A percentile compares a stretch with the other conserved stretches of the same genome.
phyloP scores from a whole-genome alignment of 2,888 invertebrate species.

The Aradus depressus region DNA sequence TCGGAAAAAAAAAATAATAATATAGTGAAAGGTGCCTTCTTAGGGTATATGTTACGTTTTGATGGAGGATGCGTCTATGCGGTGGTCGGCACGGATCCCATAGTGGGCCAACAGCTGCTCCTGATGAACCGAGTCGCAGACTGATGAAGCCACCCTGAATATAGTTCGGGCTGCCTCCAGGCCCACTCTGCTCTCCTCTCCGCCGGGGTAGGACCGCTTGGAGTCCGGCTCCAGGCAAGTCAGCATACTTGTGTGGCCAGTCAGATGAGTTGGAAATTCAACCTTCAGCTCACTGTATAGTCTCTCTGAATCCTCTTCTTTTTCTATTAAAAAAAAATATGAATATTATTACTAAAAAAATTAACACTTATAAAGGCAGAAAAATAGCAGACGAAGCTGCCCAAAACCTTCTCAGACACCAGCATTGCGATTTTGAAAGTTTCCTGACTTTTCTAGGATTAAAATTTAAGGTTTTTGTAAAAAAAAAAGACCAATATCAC shows the following conservation, averaged over 20 bases:
- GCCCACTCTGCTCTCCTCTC: constrained; percentile 16
- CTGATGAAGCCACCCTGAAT: constrained; percentile 48
- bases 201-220: constrained; percentile 28
- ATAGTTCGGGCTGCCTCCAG: constrained; percentile 13
- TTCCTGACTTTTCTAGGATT: too few relatives aligned
- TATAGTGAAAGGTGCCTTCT: too few relatives aligned
- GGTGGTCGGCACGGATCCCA: constrained; percentile 75
- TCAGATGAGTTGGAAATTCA: constrained; percentile 61
- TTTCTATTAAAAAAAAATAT: constrained; percentile 36
- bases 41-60: constrained; percentile 70
- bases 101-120: constrained; percentile 67
- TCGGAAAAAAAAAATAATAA: too few relatives aligned
- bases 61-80: constrained; percentile 68
- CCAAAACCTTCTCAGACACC: too few relatives aligned
- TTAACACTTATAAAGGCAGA: not conserved
- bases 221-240: constrained; percentile 55
- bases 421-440: too few relatives aligned
- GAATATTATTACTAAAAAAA: not conserved
- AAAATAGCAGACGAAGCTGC: too few relatives aligned
- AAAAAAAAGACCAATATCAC: too few relatives aligned
- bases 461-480: too few relatives aligned
- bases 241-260: constrained; percentile 66
- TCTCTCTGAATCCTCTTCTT: constrained; percentile 52
- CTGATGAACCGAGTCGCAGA: constrained; percentile 60
- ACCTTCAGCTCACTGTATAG: constrained; percentile 63